These are phyloP conservation scores for Heliconius melpomene DNA, from an alignment of 1,140 invertebrate genomes.

Conservation along the genomic window DNA sequence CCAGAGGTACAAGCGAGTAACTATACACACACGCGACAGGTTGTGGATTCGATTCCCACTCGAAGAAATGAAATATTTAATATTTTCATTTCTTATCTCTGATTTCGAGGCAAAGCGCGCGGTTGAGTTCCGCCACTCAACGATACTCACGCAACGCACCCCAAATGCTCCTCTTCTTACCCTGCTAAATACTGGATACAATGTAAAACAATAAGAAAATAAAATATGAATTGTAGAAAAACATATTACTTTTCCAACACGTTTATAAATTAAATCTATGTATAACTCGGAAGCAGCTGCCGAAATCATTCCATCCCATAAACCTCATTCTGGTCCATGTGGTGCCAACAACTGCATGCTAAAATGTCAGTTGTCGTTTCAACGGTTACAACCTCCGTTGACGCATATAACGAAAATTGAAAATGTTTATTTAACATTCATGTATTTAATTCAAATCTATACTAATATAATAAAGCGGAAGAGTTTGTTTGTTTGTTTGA, in stretches of 20 bases:
- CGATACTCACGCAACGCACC: too few species aligned
- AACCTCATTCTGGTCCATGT: slow-evolving; percentile 17
- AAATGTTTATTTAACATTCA: not conserved
- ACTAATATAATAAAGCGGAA: too few species aligned
- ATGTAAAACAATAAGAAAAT: not conserved
- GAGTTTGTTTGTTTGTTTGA: too few species aligned
- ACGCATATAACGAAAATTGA: not conserved
- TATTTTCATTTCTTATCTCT: too few species aligned
- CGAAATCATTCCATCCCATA: slow-evolving; percentile 20
- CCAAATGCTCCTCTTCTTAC: too few species aligned
- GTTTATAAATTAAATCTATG: not conserved
- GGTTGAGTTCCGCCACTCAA: too few species aligned
- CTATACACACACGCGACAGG: too few species aligned
- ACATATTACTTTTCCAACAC: not conserved
- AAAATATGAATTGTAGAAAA: not conserved
- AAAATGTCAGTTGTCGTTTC: slow-evolving; percentile 14
- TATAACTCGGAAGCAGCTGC: not conserved
- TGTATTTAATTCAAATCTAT: not conserved
- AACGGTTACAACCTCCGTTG: not conserved
- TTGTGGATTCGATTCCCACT: too few species aligned
- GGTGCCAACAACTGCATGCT: not conserved
- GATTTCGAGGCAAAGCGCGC: too few species aligned
- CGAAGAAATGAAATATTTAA: too few species aligned
- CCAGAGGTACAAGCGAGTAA: too few species aligned
- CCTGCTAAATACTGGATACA: too few species aligned